These are phyloP conservation scores for Oryzias woworae DNA, from an alignment of 2,113 vertebrate species.

Conservation along the genomic window DNA sequence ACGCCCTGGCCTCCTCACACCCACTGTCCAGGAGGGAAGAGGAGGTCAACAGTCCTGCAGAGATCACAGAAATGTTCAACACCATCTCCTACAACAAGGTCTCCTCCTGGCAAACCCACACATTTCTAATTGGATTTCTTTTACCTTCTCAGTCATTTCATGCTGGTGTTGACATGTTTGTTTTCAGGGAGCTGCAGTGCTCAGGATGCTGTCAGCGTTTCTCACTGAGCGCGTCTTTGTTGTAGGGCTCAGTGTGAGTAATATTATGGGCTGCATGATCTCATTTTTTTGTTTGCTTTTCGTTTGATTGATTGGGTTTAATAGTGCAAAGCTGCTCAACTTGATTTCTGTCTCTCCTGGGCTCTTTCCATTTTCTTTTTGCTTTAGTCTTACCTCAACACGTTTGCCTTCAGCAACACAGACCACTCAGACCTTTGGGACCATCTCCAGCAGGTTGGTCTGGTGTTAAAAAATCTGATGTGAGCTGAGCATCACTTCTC, in stretches of 20 bases:
- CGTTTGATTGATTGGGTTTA: background rate
- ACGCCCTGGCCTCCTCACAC: constrained; percentile 87
- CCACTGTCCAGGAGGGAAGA: constrained; percentile 81
- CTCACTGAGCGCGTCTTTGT: constrained; percentile 84
- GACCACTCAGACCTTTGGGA: constrained; percentile 84
- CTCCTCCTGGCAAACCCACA: background rate
- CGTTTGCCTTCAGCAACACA: constrained; percentile 81
- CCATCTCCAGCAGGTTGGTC: constrained; percentile 83
- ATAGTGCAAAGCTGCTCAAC: background rate
- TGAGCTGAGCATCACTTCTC: background rate
- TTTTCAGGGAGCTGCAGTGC: constrained; percentile 85
- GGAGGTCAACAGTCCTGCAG: constrained; percentile 80
- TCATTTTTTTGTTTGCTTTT: background rate
- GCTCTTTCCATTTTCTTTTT: background rate
- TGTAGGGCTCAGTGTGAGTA: constrained; percentile 85
- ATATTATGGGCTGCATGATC: background rate
- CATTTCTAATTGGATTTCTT: background rate
- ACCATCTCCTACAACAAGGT: constrained; percentile 92
- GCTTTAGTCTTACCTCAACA: constrained; percentile 76
- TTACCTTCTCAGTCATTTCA: background rate
- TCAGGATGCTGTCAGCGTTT: constrained; percentile 91
- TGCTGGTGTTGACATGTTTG: background rate
- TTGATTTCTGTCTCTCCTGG: background rate
- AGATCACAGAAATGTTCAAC: constrained; percentile 91
- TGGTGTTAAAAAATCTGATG: background rate